Evolutionary conservation across 2,113 vertebrate species (phyloP).

Genomic region (Poeciliopsis occidentalis): DNA sequence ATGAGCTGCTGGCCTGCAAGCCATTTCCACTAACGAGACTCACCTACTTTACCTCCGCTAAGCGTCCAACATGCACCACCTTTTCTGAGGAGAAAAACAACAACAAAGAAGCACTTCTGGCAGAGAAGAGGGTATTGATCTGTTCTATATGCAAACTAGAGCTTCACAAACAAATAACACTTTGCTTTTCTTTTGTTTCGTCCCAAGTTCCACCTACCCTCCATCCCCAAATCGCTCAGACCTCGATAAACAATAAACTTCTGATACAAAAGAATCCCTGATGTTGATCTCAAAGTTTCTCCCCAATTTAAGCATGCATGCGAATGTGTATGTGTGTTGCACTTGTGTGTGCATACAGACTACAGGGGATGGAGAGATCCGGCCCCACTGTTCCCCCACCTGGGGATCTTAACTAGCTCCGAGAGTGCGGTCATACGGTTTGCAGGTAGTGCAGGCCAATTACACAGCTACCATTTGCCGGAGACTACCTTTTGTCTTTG

Average conservation of each 20-base stretch:
- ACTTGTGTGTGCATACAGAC: constrained; percentile 36
- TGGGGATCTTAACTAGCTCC: constrained; percentile 73
- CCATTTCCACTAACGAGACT: constrained; percentile 35
- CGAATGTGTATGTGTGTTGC: constrained; percentile 34
- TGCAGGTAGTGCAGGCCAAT: constrained; percentile 70
- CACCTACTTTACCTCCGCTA: constrained; percentile 28
- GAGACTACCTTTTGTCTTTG: constrained; percentile 75
- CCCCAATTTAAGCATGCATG: constrained; percentile 49
- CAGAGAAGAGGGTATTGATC: constrained; percentile 60
- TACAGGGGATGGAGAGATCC: constrained; percentile 52
- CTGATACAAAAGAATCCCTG: constrained; percentile 60
- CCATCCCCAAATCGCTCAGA: constrained; percentile 56
- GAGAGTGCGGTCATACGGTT: constrained; percentile 63
- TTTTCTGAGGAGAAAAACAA: constrained; percentile 9
- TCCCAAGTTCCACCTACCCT: constrained; percentile 55
- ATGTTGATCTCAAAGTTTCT: constrained; percentile 66
- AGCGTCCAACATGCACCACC: constrained; percentile 14
- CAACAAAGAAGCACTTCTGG: constrained; percentile 55
- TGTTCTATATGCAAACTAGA: constrained; percentile 55
- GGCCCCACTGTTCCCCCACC: constrained; percentile 64
- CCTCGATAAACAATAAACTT: constrained; percentile 70
- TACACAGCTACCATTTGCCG: constrained; percentile 76
- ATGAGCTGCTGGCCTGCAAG: constrained; percentile 25
- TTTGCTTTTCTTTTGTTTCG: constrained; percentile 66
- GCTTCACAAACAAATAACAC: constrained; percentile 60